Evolutionary conservation across 2,113 vertebrate species (phyloP).

Genomic region (Trogon melanurus): DNA sequence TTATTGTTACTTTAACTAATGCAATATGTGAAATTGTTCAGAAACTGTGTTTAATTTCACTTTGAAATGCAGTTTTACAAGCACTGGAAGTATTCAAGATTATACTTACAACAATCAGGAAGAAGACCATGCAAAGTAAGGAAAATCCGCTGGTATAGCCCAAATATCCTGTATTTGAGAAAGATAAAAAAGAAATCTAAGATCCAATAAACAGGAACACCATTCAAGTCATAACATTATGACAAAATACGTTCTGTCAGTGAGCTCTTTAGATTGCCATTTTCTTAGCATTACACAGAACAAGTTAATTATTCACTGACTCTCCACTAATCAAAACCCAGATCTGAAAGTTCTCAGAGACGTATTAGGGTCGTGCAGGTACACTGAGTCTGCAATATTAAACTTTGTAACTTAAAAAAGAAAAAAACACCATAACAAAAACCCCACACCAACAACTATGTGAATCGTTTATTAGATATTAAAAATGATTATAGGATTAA

Average conservation of each 20-base stretch:
- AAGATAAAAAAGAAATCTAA: neutral
- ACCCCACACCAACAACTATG: neutral
- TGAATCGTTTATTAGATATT: neutral
- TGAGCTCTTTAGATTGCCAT: neutral
- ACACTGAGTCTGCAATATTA: neutral
- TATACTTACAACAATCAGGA: slow-evolving; percentile 94
- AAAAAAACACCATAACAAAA: neutral
- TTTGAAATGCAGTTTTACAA: neutral
- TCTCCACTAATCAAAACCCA: neutral
- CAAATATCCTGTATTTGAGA: slow-evolving; percentile 85
- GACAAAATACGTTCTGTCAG: neutral
- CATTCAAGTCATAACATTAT: neutral
- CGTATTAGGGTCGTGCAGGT: neutral
- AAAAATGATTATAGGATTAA: neutral
- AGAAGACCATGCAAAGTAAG: slow-evolving; percentile 97
- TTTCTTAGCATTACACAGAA: neutral
- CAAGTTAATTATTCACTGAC: neutral
- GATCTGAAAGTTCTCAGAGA: neutral
- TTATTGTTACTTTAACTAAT: neutral
- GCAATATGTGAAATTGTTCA: neutral
- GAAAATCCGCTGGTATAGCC: slow-evolving; percentile 98
- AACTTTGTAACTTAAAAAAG: neutral
- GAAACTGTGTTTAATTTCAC: neutral
- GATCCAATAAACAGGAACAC: neutral
- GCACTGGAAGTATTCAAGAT: neutral